Base-by-base conservation (phyloP, 2,888 invertebrate genomes). In the Phengaris alcon region DNA sequence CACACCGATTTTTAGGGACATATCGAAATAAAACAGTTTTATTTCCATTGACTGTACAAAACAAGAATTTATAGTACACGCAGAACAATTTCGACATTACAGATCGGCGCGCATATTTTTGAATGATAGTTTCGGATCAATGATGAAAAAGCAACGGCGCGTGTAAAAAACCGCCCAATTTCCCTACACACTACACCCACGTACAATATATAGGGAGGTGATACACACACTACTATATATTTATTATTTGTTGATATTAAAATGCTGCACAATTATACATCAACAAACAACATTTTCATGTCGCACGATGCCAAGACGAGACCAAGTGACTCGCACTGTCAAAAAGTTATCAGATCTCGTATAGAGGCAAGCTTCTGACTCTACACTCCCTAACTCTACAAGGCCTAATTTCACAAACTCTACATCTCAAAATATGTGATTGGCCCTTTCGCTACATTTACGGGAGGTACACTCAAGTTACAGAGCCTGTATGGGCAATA, bases 121-220 rank as follows among this genome's bases (percentile, higher is more conserved):
- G 72, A 72, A 54, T 72, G 72, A 72, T 72, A 72, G 72, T 54
- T 72, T 72, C 54, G 35, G 35, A 10, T 10, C 54, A 72, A 35
- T 72, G 72, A 72, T 72, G 72, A 72, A 72, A 72, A 54, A 15
- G 12, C 72, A 72, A 72, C 72, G 35, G 35, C 72, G 72, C 72
- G 52, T 72, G 54, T 22, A 4, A 72, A 72, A 72, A 35, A 35
- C 54, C 72, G 12, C 72, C 22, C 72, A 72, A 52, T 72, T 72
- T 72, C 7, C 54, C 54, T 22, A 35, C 64, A 35, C 10, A 35
- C 22, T 72, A 72, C 35, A 12, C 54, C 7, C 35, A 22, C 22
- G 22, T 22, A 22, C 22, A 22, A 22, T 22, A 22, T 0, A 22
- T 22, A 22, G 22, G 22, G 22, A 22, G 22, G 22, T 22, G 22